These are phyloP conservation scores for Eupithecia inturbata DNA, from an alignment of 2,888 invertebrate genomes.

Conservation along the genomic window DNA sequence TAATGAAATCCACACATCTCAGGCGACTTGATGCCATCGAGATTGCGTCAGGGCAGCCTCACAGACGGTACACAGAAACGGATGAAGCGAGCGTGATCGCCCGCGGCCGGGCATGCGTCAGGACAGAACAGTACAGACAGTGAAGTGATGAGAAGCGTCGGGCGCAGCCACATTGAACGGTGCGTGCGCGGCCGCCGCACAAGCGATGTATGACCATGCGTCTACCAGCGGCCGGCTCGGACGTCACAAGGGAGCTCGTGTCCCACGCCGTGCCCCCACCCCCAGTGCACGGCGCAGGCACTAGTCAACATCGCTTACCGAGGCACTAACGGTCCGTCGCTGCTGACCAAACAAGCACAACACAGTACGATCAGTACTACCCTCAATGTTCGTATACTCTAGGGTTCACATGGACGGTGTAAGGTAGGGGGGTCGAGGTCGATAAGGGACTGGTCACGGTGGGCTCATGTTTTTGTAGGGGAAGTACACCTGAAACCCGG, in stretches of 20 bases:
- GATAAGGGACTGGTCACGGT: slow-evolving; percentile 55
- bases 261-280: slow-evolving; percentile 70
- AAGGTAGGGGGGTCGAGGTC: slow-evolving; percentile 60
- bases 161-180: slow-evolving; percentile 84
- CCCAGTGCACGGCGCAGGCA: slow-evolving; percentile 69
- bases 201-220: slow-evolving; percentile 84
- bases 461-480: slow-evolving; percentile 53
- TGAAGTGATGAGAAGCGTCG: slow-evolving; percentile 84
- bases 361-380: slow-evolving; percentile 81
- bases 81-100: slow-evolving; percentile 84
- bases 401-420: slow-evolving; percentile 50
- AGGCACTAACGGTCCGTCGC: slow-evolving; percentile 83
- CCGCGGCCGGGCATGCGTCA: slow-evolving; percentile 83
- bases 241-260: slow-evolving; percentile 79
- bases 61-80: slow-evolving; percentile 82
- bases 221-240: slow-evolving; percentile 79
- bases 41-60: slow-evolving; percentile 79
- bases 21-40: slow-evolving; percentile 79
- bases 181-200: slow-evolving; percentile 83
- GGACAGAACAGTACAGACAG: slow-evolving; percentile 83
- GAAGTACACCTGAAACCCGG: slow-evolving; percentile 50
- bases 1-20: slow-evolving; percentile 78
- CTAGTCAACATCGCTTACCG: slow-evolving; percentile 79
- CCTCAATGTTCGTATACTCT: slow-evolving; percentile 71
- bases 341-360: slow-evolving; percentile 84